Evolutionary conservation across 2,888 invertebrate genomes (phyloP), one percentile per base, ranked within the genome.

Genomic region (Autographa pulchrina): DNA sequence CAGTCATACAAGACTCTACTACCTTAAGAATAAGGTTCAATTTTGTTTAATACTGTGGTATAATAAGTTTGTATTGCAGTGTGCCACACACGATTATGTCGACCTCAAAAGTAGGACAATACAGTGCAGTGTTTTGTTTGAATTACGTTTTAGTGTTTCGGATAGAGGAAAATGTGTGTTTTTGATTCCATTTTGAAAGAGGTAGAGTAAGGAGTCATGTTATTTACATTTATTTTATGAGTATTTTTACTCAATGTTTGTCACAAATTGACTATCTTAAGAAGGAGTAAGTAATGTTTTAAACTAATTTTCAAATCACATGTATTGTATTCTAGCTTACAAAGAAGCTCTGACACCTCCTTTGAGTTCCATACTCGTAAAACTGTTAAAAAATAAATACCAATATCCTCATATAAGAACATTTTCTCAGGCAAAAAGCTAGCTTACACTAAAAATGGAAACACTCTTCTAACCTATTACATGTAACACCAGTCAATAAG

Each of bases 41-140:
- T 56, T 58, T 74, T 0, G 2, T 5, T 0, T 71, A 11, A 16
- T 8, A 6, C 6, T 5, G n/a, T 48, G 0, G 13, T 8, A 5
- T 6, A 11, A 59, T 74, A 77, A 35, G 6, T 70, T 78, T 76
- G 76, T 72, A 25, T 16, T 54, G 43, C 54, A 68, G 70, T 72
- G 65, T 77, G 75, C 69, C 65, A 74, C 73, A 77, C 66, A 77
- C 76, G 80, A 84, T 81, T 74, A 68, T 74, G 68, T 66, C 68
- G 77, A 75, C 69, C 71, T 74, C 74, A 77, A 71, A 81, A 84
- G 70, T 82, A 68, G 79, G 68, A 66, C 78, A 68, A 70, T 70
- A 72, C 74, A 85, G 79, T 85, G 80, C 78, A 83, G 79, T 78
- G 77, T 85, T 83, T 84, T 75, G 74, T 74, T 68, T 43, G 62